Evolutionary conservation across 53 echinoderm and acorn worm genomes (phyloP).

Genomic region (Hippasteria phrygiana): DNA sequence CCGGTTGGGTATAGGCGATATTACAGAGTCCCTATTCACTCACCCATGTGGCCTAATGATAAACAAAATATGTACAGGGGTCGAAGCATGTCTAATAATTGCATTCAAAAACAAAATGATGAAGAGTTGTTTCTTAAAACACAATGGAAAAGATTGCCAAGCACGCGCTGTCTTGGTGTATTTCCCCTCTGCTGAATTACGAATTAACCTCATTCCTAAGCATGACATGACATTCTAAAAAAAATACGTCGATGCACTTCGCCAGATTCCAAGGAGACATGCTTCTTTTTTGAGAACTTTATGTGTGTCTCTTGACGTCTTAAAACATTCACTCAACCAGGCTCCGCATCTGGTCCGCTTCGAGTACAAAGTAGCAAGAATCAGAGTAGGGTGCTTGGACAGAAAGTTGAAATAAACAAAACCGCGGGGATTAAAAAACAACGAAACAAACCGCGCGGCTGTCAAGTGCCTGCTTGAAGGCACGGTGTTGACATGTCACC

Average conservation of each 20-base stretch:
- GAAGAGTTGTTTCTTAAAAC: too few species aligned
- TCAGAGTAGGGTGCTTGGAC: slow-evolving; percentile 5
- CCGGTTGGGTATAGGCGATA: too few species aligned
- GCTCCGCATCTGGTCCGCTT: slow-evolving; percentile 30
- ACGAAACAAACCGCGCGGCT: slow-evolving; percentile 7
- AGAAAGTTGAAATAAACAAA: slow-evolving; percentile 57
- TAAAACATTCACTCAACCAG: slow-evolving; percentile 31
- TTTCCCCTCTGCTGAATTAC: too few species aligned
- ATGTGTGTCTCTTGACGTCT: neutral
- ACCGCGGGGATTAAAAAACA: slow-evolving; percentile 62
- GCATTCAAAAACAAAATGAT: too few species aligned
- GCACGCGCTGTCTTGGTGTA: neutral
- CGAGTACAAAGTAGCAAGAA: slow-evolving; percentile 28
- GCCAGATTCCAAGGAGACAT: slow-evolving; percentile 9
- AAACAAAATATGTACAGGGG: too few species aligned
- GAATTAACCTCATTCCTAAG: neutral
- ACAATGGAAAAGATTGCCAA: too few species aligned
- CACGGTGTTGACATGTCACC: neutral
- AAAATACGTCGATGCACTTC: slow-evolving; percentile 6
- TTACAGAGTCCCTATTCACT: too few species aligned
- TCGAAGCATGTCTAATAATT: too few species aligned
- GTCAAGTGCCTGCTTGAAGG: slow-evolving; percentile 30
- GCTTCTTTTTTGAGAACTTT: neutral
- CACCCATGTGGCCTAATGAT: too few species aligned
- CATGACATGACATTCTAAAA: neutral